Conservation (phyloP, 2,113 vertebrate genomes). For the Pachyramphus minor region DNA sequence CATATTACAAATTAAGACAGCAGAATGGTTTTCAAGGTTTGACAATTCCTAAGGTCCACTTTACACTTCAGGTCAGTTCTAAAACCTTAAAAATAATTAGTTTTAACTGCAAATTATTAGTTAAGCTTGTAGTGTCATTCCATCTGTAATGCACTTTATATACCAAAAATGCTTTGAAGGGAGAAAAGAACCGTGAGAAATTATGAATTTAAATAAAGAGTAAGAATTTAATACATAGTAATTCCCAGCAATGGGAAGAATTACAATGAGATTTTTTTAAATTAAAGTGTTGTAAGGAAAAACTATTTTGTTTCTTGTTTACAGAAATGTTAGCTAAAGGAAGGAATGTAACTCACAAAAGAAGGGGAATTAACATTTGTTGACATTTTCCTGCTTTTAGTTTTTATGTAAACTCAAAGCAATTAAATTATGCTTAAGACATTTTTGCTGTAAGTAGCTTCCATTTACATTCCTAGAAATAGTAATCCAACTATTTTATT, state of each 20-base stretch:
- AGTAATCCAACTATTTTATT: constrained; percentile 69
- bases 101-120: background rate
- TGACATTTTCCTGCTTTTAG: constrained; percentile 74
- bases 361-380: constrained; percentile 74
- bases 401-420: constrained; percentile 76
- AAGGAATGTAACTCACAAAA: constrained; percentile 61
- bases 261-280: constrained; percentile 56
- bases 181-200: background rate
- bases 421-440: constrained; percentile 77
- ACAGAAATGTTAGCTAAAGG: constrained; percentile 59
- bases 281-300: constrained; percentile 74
- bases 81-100: background rate
- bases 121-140: background rate
- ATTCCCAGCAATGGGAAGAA: background rate
- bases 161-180: background rate
- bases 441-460: constrained; percentile 75
- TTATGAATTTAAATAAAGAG: background rate
- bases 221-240: background rate
- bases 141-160: background rate
- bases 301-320: constrained; percentile 55
- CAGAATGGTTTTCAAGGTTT: background rate
- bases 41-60: background rate
- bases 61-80: background rate
- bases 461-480: constrained; percentile 63
- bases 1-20: background rate